Percentiles rank a stretch among this genome's conserved stretches.
Evolutionary conservation across 2,113 vertebrate genomes (phyloP).

Genomic region (Oplegnathus fasciatus): DNA sequence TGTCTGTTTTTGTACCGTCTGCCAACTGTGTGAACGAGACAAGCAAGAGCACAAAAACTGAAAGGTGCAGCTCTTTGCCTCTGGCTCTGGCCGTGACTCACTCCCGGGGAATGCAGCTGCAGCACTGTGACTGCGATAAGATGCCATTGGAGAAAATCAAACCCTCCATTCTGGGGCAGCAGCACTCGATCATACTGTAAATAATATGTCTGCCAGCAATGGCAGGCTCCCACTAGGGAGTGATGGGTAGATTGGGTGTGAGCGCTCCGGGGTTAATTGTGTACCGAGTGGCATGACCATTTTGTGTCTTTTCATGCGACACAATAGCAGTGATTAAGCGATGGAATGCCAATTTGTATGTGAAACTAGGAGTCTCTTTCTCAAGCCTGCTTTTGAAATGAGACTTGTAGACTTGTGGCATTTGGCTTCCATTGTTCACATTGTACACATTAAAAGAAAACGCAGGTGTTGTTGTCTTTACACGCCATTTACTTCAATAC

Average conservation of each 20-base stretch:
- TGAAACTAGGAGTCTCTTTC: constrained; percentile 45
- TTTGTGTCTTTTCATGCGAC: constrained; percentile 60
- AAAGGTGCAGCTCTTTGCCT: constrained; percentile 74
- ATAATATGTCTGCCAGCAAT: constrained; percentile 60
- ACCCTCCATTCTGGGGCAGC: constrained; percentile 65
- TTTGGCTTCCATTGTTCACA: constrained; percentile 34
- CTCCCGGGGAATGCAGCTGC: constrained; percentile 76
- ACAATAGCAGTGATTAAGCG: constrained; percentile 66
- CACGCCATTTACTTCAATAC: not conserved
- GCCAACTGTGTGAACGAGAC: constrained; percentile 40
- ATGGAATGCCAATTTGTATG: constrained; percentile 43
- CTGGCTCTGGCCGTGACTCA: constrained; percentile 74
- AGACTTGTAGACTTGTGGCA: constrained; percentile 6
- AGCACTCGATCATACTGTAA: constrained; percentile 69
- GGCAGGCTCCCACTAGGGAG: constrained; percentile 53
- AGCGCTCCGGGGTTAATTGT: constrained; percentile 68
- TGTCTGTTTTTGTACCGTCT: constrained; percentile 37
- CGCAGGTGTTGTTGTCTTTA: constrained; percentile 23
- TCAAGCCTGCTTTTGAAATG: constrained; percentile 19
- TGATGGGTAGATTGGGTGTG: constrained; percentile 61
- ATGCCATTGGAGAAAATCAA: constrained; percentile 75
- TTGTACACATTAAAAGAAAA: constrained; percentile 20
- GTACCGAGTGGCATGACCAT: constrained; percentile 44
- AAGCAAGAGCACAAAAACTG: constrained; percentile 32
- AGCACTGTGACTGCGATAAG: constrained; percentile 76